A percentile compares a stretch with the other conserved stretches of the same genome.
phyloP scores from a whole-genome alignment of 1,140 invertebrate species.

The Drosophila oshimai region DNA sequence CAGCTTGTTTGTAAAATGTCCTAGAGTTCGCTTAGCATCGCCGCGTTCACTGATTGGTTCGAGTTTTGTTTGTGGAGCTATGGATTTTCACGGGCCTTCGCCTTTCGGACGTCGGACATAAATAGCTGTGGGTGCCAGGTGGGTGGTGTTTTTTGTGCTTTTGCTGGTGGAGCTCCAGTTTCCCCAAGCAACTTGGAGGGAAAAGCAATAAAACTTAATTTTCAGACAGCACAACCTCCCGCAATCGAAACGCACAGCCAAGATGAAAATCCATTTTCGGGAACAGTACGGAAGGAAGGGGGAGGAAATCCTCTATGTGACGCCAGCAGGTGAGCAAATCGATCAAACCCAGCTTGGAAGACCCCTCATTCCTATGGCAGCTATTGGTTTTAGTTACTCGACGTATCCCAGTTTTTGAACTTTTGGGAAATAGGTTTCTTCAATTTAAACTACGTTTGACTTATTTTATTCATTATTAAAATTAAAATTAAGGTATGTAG shows the following conservation, averaged over 20 bases:
- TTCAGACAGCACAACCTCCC: neutral
- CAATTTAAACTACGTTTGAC: no score
- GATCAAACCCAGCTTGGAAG: conserved; percentile 8
- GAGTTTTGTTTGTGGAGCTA: conserved; percentile 10
- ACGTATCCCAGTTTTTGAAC: no score
- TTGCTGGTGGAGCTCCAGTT: neutral
- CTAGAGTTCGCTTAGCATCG: conserved; percentile 9
- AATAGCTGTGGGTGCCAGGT: conserved; percentile 39
- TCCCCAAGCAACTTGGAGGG: conserved; percentile 8
- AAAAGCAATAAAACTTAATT: conserved; percentile 20
- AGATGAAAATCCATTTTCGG: conserved; percentile 82
- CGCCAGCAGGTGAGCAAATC: conserved; percentile 73
- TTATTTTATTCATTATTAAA: no score
- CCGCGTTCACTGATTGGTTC: conserved; percentile 1
- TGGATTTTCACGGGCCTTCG: conserved; percentile 18
- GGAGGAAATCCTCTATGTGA: conserved; percentile 82
- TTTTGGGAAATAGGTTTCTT: no score
- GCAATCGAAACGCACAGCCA: neutral
- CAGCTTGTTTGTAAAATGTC: conserved; percentile 17
- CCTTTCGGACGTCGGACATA: conserved; percentile 12
- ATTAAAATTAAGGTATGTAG: no score
- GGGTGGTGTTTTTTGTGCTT: conserved; percentile 22
- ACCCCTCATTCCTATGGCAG: neutral
- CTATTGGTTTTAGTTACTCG: no score
- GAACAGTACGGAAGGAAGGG: conserved; percentile 82